Conservation (phyloP, 1,140 invertebrate species). For the Bombus waltoni region DNA sequence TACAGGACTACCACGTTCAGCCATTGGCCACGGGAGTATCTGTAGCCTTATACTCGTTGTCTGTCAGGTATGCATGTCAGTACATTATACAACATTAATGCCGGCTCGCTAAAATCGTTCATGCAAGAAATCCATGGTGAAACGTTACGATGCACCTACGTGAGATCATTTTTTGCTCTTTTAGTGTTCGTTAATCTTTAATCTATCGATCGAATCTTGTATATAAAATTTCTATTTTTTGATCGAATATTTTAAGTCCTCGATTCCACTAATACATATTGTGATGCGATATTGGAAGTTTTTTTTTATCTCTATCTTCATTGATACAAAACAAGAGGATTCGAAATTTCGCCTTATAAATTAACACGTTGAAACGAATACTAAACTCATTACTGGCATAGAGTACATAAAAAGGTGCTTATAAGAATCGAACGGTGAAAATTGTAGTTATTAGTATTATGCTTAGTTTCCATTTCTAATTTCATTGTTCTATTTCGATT, state of each 20-base stretch:
- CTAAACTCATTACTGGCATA: no score
- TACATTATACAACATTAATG: constrained; percentile 68
- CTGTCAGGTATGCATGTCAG: constrained; percentile 66
- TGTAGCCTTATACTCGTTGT: constrained; percentile 69
- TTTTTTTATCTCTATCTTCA: not conserved
- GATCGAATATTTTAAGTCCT: not conserved
- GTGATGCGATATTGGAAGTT: no score
- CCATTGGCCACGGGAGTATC: constrained; percentile 72
- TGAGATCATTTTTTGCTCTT: not conserved
- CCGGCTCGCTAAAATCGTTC: constrained; percentile 63
- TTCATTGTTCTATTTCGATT: not conserved
- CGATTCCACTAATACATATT: not conserved
- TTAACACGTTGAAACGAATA: not conserved
- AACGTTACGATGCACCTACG: not conserved
- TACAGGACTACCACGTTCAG: constrained; percentile 74
- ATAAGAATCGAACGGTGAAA: not conserved
- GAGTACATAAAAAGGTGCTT: not conserved
- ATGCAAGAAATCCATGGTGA: constrained; percentile 14
- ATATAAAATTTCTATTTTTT: not conserved
- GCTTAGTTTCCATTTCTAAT: not conserved
- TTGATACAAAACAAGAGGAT: not conserved
- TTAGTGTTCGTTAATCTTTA: not conserved
- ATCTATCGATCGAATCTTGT: not conserved
- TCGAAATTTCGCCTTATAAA: no score
- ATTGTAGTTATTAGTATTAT: not conserved